phyloP scores from a whole-genome alignment of 2,113 vertebrate genomes.

The Numenius arquata region DNA sequence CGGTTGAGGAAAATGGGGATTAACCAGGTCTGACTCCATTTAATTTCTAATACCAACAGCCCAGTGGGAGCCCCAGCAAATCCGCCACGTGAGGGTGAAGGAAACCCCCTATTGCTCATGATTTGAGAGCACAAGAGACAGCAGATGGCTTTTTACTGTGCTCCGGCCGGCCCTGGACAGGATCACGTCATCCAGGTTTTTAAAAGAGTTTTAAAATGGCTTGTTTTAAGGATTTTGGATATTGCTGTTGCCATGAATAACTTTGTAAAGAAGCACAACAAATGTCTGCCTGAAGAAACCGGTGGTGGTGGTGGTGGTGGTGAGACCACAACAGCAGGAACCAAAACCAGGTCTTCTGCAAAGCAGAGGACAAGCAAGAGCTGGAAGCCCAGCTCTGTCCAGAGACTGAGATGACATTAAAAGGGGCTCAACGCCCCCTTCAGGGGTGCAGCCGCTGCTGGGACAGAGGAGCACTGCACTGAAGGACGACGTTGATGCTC shows the following conservation, averaged over 20 bases:
- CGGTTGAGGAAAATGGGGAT: neutral
- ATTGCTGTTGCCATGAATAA: neutral
- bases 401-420: rapidly evolving
- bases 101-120: neutral
- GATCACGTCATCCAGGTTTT: neutral
- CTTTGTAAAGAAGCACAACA: neutral
- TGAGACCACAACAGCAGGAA: neutral
- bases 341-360: neutral
- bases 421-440: neutral
- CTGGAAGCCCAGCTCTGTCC: neutral
- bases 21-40: neutral
- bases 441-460: neutral
- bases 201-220: neutral
- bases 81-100: neutral
- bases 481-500: neutral
- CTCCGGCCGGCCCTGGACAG: neutral
- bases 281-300: neutral
- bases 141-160: neutral
- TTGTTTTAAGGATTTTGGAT: neutral
- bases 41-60: neutral
- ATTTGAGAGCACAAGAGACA: neutral
- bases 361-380: neutral
- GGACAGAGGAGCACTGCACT: neutral
- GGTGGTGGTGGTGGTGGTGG: too few relatives aligned
- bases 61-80: neutral